A percentile compares a stretch with the other conserved stretches of the same genome.
These are phyloP conservation scores for Leptosomus discolor DNA, from an alignment of 2,113 vertebrate species.

Conservation along the genomic window DNA sequence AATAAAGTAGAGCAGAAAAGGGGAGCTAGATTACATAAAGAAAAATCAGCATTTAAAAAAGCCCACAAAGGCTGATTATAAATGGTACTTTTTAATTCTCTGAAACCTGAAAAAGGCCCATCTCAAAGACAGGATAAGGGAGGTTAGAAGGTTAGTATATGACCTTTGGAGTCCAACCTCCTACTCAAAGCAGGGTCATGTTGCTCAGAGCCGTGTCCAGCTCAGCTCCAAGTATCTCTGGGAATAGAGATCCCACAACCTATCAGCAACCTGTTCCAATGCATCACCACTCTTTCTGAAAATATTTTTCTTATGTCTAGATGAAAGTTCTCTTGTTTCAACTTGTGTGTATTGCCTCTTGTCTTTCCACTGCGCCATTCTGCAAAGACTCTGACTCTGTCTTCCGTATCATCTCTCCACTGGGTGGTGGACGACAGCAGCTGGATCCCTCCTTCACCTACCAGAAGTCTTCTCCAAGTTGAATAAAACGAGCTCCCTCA, in stretches of 20 bases:
- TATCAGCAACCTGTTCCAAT: not conserved
- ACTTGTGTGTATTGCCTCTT: not conserved
- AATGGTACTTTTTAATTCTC: not conserved
- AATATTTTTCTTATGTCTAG: not conserved
- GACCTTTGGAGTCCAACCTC: not conserved
- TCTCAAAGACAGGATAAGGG: not conserved
- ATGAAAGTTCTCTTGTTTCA: not conserved
- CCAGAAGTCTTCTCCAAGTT: not conserved
- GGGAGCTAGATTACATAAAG: not conserved
- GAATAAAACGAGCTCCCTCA: not conserved
- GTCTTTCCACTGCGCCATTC: not conserved
- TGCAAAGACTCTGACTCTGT: not conserved
- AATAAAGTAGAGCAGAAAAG: not conserved
- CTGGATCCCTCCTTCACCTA: not conserved
- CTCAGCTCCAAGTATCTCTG: not conserved
- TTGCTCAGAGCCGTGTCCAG: not conserved
- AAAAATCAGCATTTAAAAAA: not conserved
- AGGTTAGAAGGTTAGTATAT: not conserved
- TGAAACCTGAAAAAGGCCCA: not conserved
- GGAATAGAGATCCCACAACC: not conserved
- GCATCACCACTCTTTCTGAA: not conserved
- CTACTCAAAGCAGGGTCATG: not conserved
- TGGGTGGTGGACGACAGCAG: not conserved
- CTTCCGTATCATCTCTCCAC: not conserved
- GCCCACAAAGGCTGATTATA: not conserved